Evolutionary conservation across 2,797 vertebrate species (phyloP), one percentile per base, ranked within the genome.

Genomic region (Harpagifer antarcticus): DNA sequence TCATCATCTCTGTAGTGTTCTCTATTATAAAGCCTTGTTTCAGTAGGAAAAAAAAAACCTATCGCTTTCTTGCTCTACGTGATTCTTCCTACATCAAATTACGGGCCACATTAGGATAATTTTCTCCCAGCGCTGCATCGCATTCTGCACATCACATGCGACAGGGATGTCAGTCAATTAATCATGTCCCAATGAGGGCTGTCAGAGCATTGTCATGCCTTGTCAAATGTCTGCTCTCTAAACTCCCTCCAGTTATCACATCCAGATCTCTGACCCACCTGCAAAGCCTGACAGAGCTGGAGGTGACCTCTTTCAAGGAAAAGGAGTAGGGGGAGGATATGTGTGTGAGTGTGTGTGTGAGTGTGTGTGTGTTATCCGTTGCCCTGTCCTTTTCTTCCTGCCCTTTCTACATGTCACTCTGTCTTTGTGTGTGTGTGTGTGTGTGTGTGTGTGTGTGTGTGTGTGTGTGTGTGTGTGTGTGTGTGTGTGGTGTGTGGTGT

Each of bases 121-220:
- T 94, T 95, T 91, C 85, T 92, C 83, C 75, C 56, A 55, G 84
- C 40, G 77, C 75, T 84, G 70, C 87, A 95, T 95, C 95, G 93
- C 93, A 95, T 96, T 94, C 91, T 89, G 91, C 86, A 89, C 60
- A 55, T 94, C 91, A 91, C 88, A 88, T 77, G 85, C 84, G 87
- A 88, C 84, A 57, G 88, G 89, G 91, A 81, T 94, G 94, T 94
- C 92, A 94, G 93, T 96, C 95, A 95, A 95, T 96, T 97, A 96
- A 97, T 96, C 94, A 96, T 91, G 83, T 89, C 77, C 92, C 93
- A 93, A 90, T 91, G 92, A 95, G 86, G 86, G 91, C 94, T 96
- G 96, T 96, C 94, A 95, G 92, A 90, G 86, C 92, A 91, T 93
- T 92, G 91, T 94, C 86, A 82, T 86, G 92, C 94, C 94, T 93